A percentile compares a stretch with the other conserved stretches of the same genome.
phyloP scores from a whole-genome alignment of 30 jellyfish, hydroid and myxozoan species.

The Turritopsis dohrnii region DNA sequence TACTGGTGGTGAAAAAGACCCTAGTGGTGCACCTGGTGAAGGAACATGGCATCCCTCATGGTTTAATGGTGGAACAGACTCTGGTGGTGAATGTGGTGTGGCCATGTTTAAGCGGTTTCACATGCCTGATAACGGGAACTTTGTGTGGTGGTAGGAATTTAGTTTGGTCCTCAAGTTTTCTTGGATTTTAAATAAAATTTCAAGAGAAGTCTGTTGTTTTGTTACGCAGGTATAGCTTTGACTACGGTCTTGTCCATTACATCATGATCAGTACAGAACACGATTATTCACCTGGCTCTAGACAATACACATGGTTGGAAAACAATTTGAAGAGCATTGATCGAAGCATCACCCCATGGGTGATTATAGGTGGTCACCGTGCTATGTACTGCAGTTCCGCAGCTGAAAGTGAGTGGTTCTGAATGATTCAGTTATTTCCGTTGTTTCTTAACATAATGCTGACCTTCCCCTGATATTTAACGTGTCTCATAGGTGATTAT shows the following conservation, averaged over 20 bases:
- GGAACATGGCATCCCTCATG: conserved; percentile 78
- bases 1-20: conserved; percentile 71
- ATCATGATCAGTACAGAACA: conserved; percentile 84
- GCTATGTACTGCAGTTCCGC: conserved; percentile 70
- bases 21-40: conserved; percentile 75
- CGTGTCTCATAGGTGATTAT: conserved; percentile 50
- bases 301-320: conserved; percentile 82
- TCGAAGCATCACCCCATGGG: conserved; percentile 85
- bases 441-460: not conserved
- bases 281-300: conserved; percentile 69
- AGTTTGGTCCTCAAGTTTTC: too few relatives aligned
- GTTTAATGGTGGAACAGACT: conserved; percentile 69
- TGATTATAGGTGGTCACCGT: conserved; percentile 74
- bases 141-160: conserved; percentile 59
- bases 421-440: not conserved
- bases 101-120: conserved; percentile 80
- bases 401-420: not conserved
- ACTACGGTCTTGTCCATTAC: conserved; percentile 78
- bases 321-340: conserved; percentile 67
- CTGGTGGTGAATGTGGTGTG: conserved; percentile 95
- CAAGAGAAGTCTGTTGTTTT: not conserved
- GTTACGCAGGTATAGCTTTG: conserved; percentile 72
- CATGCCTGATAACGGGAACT: conserved; percentile 90
- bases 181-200: not conserved
- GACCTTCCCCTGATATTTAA: not conserved